A percentile compares a stretch with the other conserved stretches of the same genome.
Conservation (phyloP, 2,797 vertebrate genomes). For the Squalus acanthias region DNA sequence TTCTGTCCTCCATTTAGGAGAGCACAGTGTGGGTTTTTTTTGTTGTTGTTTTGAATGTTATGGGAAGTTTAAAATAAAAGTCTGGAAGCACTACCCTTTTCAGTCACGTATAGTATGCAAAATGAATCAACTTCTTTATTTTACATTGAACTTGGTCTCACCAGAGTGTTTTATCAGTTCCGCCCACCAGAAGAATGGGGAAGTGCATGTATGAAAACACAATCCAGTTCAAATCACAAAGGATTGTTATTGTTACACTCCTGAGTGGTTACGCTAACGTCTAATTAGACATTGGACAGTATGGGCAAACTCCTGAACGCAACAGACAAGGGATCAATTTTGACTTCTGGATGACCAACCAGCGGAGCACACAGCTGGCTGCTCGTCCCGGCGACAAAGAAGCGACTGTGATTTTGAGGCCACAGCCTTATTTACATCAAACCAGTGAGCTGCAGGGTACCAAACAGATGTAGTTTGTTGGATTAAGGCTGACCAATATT, state of each 20-base stretch:
- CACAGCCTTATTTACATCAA: neutral
- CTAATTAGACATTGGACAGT: neutral
- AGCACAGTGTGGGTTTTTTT: neutral
- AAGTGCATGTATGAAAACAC: neutral
- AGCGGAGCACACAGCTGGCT: neutral
- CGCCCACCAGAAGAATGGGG: neutral
- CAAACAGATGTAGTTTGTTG: neutral
- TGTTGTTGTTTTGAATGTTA: neutral
- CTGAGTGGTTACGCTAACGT: neutral
- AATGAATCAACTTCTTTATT: neutral
- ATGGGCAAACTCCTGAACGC: neutral
- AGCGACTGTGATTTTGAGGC: neutral
- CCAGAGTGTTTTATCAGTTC: neutral
- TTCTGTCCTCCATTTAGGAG: neutral
- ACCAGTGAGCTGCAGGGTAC: neutral
- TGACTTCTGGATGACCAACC: neutral
- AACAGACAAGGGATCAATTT: neutral
- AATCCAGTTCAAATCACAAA: neutral
- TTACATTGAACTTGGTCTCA: neutral
- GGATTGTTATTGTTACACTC: neutral
- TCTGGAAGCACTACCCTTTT: neutral
- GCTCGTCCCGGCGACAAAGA: neutral
- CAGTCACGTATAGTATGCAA: neutral
- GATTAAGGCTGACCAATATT: neutral
- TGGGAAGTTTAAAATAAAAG: neutral